Base-by-base conservation (phyloP, 1,140 invertebrate genomes). In the Tetragonula clypearis region DNA sequence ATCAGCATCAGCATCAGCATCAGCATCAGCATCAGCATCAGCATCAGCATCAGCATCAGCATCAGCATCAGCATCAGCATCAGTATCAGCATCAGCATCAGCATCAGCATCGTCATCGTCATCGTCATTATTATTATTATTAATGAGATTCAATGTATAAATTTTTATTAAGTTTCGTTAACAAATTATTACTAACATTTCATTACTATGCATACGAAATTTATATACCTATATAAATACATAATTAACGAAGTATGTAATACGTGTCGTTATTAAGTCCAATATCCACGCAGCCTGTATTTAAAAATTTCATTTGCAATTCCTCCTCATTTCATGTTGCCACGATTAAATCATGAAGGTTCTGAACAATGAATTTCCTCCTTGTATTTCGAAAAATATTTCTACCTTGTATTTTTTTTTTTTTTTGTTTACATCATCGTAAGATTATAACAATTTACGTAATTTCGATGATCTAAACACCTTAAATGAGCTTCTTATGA, bases 291-390 rank as follows among this genome's bases (percentile, higher is more conserved):
- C 2, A 41, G 26, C 21, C 6, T 21, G 21, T 71, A 19, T 41
- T 49, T 73, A 73, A 81, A 72, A 73, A 26, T 68, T 81, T 73
- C 68, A 81, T 81, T 81, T 81, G 68, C 69, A 81, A 81, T 73
- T 81, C 56, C 79, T 71, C 49, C 55, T 55, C 73, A 73, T 72
- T 73, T n/a, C 55, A 69, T 73, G 26, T 73, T 35, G 26, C 6
- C n/a, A 73, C 35, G 35, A 73, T 73, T 73, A 62, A 30, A 73
- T 12, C 56, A 35, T 12, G 62, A 72, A 71, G 68, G 68, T 73
- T 73, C 41, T 26, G 55, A 26, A 81, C 35, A 60, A 58, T 60
- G n/a, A 53, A 81, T 41, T 81, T 72, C 55, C 55, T 30, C 35
- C 14, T 35, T 17, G 1, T 19, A 23, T 35, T 26, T 49, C 41